Percentiles rank a stretch among this genome's conserved stretches.
Conservation (phyloP, 2,113 vertebrate genomes). For the Menidia beryllina region DNA sequence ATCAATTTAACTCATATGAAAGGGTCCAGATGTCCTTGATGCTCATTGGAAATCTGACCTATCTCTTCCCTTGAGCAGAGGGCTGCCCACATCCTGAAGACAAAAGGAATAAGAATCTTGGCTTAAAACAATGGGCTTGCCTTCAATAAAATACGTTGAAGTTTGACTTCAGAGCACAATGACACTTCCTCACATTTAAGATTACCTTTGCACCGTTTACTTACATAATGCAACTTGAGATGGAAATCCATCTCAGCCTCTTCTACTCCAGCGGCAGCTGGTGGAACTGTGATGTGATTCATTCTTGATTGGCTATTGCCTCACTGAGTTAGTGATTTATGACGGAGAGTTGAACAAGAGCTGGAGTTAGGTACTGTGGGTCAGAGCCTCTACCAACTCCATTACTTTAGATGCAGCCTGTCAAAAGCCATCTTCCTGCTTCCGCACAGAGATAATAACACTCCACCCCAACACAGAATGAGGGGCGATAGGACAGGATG, state of each 20-base stretch:
- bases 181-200: background rate
- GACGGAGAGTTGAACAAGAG: background rate
- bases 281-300: slow-evolving; percentile 11
- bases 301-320: background rate
- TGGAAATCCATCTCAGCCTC: slow-evolving; percentile 37
- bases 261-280: slow-evolving; percentile 12
- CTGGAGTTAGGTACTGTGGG: background rate
- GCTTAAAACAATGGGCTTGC: slow-evolving; percentile 2
- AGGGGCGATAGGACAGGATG: background rate
- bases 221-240: slow-evolving; percentile 25
- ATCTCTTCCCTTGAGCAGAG: slow-evolving; percentile 29
- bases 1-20: slow-evolving; percentile 36
- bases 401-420: slow-evolving; percentile 5
- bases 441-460: background rate
- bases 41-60: slow-evolving; percentile 47
- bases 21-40: slow-evolving; percentile 47
- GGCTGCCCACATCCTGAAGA: background rate
- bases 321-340: slow-evolving; percentile 32
- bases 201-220: slow-evolving; percentile 11
- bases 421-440: background rate
- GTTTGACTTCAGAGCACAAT: slow-evolving; percentile 3
- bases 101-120: slow-evolving; percentile 8
- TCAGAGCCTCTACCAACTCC: background rate
- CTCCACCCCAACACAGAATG: background rate
- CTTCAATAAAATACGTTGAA: slow-evolving; percentile 1